Percentiles rank a stretch among this genome's conserved stretches.
phyloP scores from a whole-genome alignment of 2,797 vertebrate genomes.

The Smutsia temminckii region DNA sequence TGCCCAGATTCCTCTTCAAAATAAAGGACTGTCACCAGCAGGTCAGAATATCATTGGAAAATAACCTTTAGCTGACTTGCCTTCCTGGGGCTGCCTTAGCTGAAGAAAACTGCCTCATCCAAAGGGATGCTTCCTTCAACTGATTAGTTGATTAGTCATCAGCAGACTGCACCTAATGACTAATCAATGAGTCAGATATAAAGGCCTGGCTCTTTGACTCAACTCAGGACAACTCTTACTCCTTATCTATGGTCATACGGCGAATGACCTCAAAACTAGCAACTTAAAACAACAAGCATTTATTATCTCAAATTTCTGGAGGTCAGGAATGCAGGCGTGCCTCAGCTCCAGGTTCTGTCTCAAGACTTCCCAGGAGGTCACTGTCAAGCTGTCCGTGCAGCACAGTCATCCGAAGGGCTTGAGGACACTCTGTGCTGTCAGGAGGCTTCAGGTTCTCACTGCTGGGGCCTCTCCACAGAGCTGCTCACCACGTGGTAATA shows the following conservation, averaged over 20 bases:
- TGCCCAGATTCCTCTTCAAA: not conserved
- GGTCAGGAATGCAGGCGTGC: too few species aligned
- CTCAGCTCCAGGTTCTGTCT: not conserved
- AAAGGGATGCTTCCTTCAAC: not conserved
- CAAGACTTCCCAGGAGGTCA: not conserved
- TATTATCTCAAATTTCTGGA: not conserved
- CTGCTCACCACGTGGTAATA: not conserved
- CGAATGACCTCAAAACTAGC: not conserved
- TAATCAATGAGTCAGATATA: not conserved
- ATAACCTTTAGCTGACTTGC: not conserved
- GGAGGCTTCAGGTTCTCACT: not conserved
- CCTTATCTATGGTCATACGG: not conserved
- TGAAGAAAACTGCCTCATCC: not conserved
- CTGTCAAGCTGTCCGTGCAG: not conserved
- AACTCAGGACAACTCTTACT: not conserved
- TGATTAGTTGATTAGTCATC: too few species aligned
- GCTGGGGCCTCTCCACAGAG: not conserved
- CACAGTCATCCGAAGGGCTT: not conserved
- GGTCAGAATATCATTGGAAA: not conserved
- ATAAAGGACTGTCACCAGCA: not conserved
- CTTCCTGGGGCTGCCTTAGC: not conserved
- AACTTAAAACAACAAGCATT: not conserved
- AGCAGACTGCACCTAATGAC: not conserved
- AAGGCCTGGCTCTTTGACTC: not conserved
- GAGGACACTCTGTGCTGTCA: not conserved